These are phyloP conservation scores for Sparidentex hasta DNA, from an alignment of 2,797 vertebrate genomes.

Conservation along the genomic window DNA sequence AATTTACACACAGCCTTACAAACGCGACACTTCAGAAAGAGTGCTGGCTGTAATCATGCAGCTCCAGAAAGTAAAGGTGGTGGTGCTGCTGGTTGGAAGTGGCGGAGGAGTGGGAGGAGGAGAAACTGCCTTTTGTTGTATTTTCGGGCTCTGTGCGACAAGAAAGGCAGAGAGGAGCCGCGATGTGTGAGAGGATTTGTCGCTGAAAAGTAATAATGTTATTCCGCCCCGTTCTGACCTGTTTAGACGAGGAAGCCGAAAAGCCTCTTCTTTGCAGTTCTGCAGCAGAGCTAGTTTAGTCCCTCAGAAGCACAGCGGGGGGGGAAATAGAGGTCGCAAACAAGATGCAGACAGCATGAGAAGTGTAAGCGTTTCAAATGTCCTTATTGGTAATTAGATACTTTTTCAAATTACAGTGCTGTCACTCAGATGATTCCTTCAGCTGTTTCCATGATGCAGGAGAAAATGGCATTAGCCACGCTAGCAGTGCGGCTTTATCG, in stretches of 20 bases:
- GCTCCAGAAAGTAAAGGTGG: conserved; percentile 44
- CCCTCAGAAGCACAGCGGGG: not conserved
- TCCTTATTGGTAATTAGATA: not conserved
- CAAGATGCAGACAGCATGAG: not conserved
- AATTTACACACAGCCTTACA: not conserved
- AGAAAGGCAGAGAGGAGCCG: conserved; percentile 22
- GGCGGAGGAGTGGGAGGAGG: conserved; percentile 30
- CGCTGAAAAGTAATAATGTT: conserved; percentile 37
- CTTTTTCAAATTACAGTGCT: not conserved
- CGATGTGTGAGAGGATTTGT: conserved; percentile 34
- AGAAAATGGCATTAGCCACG: not conserved
- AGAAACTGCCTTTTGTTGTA: conserved; percentile 47
- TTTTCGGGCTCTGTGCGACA: conserved; percentile 28
- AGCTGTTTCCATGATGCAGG: not conserved
- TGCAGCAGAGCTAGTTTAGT: conserved; percentile 16
- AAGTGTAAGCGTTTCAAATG: not conserved
- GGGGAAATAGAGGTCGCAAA: not conserved
- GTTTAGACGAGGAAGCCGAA: conserved; percentile 24
- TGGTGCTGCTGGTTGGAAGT: conserved; percentile 1
- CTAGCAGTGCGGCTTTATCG: not conserved
- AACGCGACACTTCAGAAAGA: conserved; percentile 2
- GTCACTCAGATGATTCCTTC: not conserved
- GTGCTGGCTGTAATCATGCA: conserved; percentile 17
- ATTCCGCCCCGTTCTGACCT: conserved; percentile 38
- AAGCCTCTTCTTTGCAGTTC: conserved; percentile 1